Evolutionary conservation across 2,888 invertebrate species (phyloP).

Genomic region (Dicyrtoma fusca): DNA sequence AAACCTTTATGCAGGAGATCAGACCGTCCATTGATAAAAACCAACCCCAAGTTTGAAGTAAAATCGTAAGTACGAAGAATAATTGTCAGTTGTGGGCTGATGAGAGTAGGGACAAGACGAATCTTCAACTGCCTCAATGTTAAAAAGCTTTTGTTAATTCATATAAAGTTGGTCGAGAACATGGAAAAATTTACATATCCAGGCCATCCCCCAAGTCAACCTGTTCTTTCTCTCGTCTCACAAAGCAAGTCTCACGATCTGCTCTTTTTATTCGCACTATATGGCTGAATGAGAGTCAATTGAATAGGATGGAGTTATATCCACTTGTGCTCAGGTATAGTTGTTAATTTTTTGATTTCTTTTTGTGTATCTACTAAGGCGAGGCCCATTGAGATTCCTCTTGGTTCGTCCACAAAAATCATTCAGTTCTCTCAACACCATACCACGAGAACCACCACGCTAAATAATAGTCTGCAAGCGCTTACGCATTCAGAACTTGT

Average conservation of each 20-base stretch:
- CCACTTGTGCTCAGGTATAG: conserved; percentile 3
- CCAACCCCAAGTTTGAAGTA: background rate
- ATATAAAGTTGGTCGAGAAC: conserved; percentile 30
- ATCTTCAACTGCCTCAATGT: conserved; percentile 31
- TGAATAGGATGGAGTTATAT: conserved; percentile 6
- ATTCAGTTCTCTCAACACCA: conserved; percentile 20
- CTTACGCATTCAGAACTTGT: conserved; percentile 36
- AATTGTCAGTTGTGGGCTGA: background rate
- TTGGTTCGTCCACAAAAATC: conserved; percentile 15
- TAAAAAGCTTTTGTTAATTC: conserved; percentile 24
- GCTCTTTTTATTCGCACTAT: background rate
- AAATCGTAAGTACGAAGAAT: background rate
- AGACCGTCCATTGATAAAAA: too few species aligned
- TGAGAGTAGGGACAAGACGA: conserved; percentile 1
- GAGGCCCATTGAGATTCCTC: conserved; percentile 28
- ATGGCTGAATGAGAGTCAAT: background rate
- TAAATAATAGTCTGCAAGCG: background rate
- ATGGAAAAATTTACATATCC: conserved; percentile 53
- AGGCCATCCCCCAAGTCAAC: conserved; percentile 51
- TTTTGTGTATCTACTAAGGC: conserved; percentile 7
- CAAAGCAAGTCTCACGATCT: conserved; percentile 7
- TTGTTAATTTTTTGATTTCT: conserved; percentile 27
- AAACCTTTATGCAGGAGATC: too few species aligned
- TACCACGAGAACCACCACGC: background rate
- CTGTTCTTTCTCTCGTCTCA: conserved; percentile 21